Percentiles rank a stretch among this genome's conserved stretches.
Evolutionary conservation across 2,797 vertebrate genomes (phyloP).

Genomic region (Gobio occitaniae): DNA sequence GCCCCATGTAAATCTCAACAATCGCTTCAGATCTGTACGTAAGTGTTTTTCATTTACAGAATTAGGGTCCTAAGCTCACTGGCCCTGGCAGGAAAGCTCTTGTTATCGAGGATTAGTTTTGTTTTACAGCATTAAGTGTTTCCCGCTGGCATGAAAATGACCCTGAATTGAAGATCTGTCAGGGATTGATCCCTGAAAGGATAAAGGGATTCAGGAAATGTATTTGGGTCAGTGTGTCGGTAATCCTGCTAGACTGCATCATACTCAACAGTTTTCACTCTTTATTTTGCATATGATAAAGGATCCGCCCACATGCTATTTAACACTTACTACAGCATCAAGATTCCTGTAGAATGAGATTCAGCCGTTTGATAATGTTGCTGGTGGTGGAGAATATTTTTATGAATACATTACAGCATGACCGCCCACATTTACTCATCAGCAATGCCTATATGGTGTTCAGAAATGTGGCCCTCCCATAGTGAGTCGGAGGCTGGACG

Average conservation of each 20-base stretch:
- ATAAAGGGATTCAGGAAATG: slow-evolving; percentile 29
- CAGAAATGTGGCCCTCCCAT: background rate
- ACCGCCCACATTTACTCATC: background rate
- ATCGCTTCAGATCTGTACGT: background rate
- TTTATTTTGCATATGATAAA: slow-evolving; percentile 11
- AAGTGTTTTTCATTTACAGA: slow-evolving; percentile 15
- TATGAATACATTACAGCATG: background rate
- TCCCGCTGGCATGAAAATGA: slow-evolving; percentile 26
- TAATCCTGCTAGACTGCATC: slow-evolving; percentile 18
- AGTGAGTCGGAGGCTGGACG: background rate
- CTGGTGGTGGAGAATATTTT: background rate
- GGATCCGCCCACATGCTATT: background rate
- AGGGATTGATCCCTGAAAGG: slow-evolving; percentile 18
- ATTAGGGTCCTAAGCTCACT: slow-evolving; percentile 27
- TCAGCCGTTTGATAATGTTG: background rate
- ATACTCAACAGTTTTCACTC: background rate
- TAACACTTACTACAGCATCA: slow-evolving; percentile 9
- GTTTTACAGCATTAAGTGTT: slow-evolving; percentile 32
- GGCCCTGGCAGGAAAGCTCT: background rate
- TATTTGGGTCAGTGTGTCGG: slow-evolving; percentile 25
- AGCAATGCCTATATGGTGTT: background rate
- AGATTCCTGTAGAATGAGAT: background rate
- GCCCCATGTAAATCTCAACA: slow-evolving; percentile 16
- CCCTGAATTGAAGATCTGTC: slow-evolving; percentile 41
- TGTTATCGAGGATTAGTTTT: slow-evolving; percentile 43